These are phyloP conservation scores for Nettapus auritus DNA, from an alignment of 2,113 vertebrate species.

Conservation along the genomic window DNA sequence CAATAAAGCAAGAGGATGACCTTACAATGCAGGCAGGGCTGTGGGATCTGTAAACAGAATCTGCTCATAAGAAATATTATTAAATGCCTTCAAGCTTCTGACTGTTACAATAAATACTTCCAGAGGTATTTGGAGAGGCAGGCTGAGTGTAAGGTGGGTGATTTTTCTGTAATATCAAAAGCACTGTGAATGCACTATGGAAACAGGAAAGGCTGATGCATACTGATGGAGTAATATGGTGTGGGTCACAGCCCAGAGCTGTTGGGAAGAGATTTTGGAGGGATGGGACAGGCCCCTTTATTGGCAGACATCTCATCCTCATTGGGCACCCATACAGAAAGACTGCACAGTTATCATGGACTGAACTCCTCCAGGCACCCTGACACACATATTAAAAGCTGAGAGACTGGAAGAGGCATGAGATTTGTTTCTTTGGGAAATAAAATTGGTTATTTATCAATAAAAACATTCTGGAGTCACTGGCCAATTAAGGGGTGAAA, in stretches of 20 bases:
- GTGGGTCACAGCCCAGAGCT: not conserved
- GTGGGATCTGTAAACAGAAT: not conserved
- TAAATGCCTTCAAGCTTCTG: conserved; percentile 26
- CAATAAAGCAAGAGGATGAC: not conserved
- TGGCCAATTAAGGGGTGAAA: not conserved
- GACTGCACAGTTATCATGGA: not conserved
- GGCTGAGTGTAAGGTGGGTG: not conserved
- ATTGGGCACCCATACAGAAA: not conserved
- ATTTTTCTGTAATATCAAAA: not conserved
- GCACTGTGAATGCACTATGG: not conserved
- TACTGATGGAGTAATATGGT: not conserved
- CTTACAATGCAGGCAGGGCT: not conserved
- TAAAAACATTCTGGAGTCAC: not conserved
- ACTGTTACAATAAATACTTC: not conserved
- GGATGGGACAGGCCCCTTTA: not conserved
- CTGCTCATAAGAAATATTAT: conserved; percentile 7
- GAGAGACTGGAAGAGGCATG: not conserved
- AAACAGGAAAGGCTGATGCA: not conserved
- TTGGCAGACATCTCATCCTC: not conserved
- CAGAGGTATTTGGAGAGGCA: not conserved
- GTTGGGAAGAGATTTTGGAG: not conserved
- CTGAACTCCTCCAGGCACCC: not conserved
- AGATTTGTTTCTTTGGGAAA: not conserved
- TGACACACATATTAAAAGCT: not conserved
- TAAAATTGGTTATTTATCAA: not conserved